Evolutionary conservation across 1,140 invertebrate genomes (phyloP).

Genomic region (Chionoecetes opilio): DNA sequence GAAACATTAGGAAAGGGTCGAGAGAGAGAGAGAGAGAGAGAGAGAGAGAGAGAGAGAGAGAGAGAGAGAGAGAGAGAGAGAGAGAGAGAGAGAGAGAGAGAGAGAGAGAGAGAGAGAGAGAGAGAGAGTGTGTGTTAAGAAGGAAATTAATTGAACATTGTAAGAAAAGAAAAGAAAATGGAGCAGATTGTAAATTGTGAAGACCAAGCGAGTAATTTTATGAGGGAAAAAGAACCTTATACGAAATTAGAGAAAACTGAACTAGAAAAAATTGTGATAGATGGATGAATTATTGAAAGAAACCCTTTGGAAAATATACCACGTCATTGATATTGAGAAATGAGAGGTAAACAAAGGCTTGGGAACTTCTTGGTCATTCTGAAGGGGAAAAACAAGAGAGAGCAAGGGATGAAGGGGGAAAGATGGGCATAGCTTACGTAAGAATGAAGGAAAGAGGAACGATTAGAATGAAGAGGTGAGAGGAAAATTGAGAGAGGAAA

Average conservation of each 20-base stretch:
- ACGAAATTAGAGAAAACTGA: too few relatives aligned
- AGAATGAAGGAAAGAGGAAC: not conserved
- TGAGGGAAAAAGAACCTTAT: too few relatives aligned
- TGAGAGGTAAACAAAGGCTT: too few relatives aligned
- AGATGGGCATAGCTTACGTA: not conserved
- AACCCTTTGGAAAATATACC: too few relatives aligned
- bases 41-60: not conserved
- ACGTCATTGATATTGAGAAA: too few relatives aligned
- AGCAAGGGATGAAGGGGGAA: not conserved
- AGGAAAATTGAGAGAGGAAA: not conserved
- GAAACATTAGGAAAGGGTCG: not conserved
- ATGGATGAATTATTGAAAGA: too few relatives aligned
- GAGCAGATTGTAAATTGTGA: not conserved
- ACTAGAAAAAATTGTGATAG: too few relatives aligned
- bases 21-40: not conserved
- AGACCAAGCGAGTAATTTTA: too few relatives aligned
- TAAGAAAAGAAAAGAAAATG: not conserved
- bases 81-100: not conserved
- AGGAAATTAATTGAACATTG: not conserved
- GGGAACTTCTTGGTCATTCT: too few relatives aligned
- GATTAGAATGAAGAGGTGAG: not conserved
- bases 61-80: not conserved
- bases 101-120: not conserved
- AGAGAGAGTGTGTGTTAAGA: not conserved
- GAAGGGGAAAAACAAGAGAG: not conserved